Evolutionary conservation across 2,113 vertebrate species (phyloP).

Genomic region (Elachura formosa): DNA sequence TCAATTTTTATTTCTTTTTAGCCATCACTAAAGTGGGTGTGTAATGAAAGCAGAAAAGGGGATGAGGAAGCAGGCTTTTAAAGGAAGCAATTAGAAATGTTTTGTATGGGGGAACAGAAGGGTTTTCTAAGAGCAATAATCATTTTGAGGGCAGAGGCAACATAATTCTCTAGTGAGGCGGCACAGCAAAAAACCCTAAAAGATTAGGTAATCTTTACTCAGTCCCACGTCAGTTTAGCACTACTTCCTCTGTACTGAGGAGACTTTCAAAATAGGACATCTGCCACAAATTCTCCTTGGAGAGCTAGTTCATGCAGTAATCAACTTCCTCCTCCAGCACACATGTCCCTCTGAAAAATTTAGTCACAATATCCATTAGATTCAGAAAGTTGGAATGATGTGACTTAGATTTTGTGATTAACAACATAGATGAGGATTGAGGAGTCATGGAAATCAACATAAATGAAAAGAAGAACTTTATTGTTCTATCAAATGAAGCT

Average conservation of each 20-base stretch:
- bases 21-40: background rate
- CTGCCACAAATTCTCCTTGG: conserved; percentile 1
- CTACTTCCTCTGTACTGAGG: background rate
- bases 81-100: background rate
- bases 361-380: background rate
- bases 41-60: background rate
- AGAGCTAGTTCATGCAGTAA: background rate
- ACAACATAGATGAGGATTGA: background rate
- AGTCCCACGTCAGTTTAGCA: conserved; percentile 11
- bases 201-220: conserved; percentile 43
- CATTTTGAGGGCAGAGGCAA: conserved; percentile 9
- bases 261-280: conserved; percentile 23
- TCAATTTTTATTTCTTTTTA: background rate
- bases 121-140: background rate
- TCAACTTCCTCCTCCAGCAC: conserved; percentile 27
- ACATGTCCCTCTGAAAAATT: background rate
- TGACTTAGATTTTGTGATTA: background rate
- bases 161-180: conserved; percentile 13
- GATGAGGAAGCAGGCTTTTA: background rate
- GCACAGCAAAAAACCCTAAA: background rate
- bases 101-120: background rate
- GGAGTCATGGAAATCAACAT: background rate
- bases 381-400: background rate
- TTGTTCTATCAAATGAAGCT: conserved; percentile 17
- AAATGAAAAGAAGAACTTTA: background rate